Evolutionary conservation across 30 jellyfish, hydroid and myxozoan genomes (phyloP).

Genomic region (Calvadosia cruxmelitensis): DNA sequence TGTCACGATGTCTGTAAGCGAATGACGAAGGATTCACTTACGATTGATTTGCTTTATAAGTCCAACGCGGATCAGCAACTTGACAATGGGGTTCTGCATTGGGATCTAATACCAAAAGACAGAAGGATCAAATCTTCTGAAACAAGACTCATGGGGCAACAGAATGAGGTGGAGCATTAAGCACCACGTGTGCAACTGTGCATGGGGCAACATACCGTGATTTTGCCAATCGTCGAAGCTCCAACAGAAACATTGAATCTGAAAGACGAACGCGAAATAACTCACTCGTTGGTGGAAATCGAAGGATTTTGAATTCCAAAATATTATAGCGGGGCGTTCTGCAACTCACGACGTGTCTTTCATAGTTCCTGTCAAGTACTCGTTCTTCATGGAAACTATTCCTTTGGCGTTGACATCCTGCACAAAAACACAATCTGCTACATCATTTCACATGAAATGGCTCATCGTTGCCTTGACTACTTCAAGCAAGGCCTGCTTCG

Average conservation of each 20-base stretch:
- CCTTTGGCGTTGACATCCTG: constrained; percentile 28
- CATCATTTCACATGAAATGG: background rate
- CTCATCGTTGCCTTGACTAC: background rate
- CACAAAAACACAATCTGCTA: background rate
- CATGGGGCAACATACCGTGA: constrained; percentile 15
- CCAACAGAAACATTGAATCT: constrained; percentile 20
- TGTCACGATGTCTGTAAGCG: background rate
- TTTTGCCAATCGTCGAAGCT: constrained; percentile 24
- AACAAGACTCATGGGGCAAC: too few relatives aligned
- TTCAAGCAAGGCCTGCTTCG: background rate
- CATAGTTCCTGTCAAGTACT: constrained; percentile 16
- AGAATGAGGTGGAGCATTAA: too few relatives aligned
- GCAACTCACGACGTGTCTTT: constrained; percentile 16
- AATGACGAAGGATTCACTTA: constrained; percentile 1
- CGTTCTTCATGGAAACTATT: constrained; percentile 10
- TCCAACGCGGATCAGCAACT: constrained; percentile 6
- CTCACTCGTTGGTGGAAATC: too few relatives aligned
- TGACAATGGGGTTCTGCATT: constrained; percentile 10
- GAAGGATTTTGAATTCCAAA: background rate
- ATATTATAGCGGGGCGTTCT: too few relatives aligned
- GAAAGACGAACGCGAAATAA: too few relatives aligned
- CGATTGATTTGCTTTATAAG: constrained; percentile 15
- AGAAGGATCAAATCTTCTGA: too few relatives aligned
- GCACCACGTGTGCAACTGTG: background rate
- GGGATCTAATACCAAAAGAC: constrained; percentile 19